A percentile compares a stretch with the other conserved stretches of the same genome.
phyloP scores from a whole-genome alignment of 2,888 invertebrate species.

The Platycnemis pennipes region DNA sequence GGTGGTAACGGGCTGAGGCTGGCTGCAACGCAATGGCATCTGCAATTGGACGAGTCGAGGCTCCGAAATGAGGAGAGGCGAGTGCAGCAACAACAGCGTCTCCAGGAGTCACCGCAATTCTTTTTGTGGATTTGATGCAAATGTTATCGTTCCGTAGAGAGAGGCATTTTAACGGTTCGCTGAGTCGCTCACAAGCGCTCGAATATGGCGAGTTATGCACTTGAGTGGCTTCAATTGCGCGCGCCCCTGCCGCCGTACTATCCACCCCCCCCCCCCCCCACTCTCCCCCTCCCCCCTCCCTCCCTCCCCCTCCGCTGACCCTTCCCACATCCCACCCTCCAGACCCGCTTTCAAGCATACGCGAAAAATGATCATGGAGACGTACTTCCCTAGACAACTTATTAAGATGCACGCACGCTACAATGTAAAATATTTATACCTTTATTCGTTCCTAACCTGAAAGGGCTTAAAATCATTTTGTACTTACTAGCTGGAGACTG shows the following conservation, averaged over 20 bases:
- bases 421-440: too few relatives aligned
- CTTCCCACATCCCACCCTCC: not conserved
- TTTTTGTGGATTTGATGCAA: constrained; percentile 58
- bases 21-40: too few relatives aligned
- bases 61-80: not conserved
- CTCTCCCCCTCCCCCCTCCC: not conserved
- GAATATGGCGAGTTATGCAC: constrained; percentile 65
- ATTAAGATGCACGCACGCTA: too few relatives aligned
- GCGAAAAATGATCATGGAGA: not conserved
- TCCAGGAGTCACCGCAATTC: constrained; percentile 16
- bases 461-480: too few relatives aligned
- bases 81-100: not conserved
- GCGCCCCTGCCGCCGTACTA: not conserved
- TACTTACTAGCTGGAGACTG: too few relatives aligned
- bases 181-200: constrained; percentile 55
- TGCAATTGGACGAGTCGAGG: too few relatives aligned
- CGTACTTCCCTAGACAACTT: too few relatives aligned
- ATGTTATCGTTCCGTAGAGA: constrained; percentile 62
- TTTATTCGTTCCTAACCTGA: too few relatives aligned
- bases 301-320: not conserved
- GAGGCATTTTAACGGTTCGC: constrained; percentile 63
- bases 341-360: not conserved
- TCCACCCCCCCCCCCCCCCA: not conserved
- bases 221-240: constrained; percentile 59
- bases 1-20: too few relatives aligned